Evolutionary conservation across 2,888 invertebrate species (phyloP).

Genomic region (Mongoloraphidia duomilia): DNA sequence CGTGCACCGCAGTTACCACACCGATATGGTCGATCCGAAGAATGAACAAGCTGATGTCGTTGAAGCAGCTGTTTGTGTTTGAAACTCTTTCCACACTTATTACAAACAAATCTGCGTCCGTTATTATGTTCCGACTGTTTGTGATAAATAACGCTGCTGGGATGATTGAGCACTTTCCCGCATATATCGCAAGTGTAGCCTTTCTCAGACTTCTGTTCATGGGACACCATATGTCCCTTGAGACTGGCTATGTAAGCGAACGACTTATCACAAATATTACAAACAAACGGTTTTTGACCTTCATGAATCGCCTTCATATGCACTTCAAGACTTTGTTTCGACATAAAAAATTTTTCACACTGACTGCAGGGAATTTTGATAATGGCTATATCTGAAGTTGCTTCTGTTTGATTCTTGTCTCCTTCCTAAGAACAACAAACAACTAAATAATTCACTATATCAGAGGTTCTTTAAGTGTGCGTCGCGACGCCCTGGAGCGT

Average conservation of each 20-base stretch:
- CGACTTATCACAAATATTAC: conserved; percentile 40
- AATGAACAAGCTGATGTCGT: conserved; percentile 68
- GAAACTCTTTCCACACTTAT: conserved; percentile 61
- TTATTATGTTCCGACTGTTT: conserved; percentile 54
- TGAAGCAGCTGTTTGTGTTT: conserved; percentile 57
- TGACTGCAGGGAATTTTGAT: conserved; percentile 34
- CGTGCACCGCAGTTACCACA: conserved; percentile 44
- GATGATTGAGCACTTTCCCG: conserved; percentile 53
- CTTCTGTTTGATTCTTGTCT: too few species aligned
- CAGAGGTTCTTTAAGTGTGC: too few species aligned
- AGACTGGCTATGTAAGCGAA: conserved; percentile 48
- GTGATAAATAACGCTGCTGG: conserved; percentile 61
- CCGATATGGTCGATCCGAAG: conserved; percentile 45
- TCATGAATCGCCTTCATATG: conserved; percentile 44
- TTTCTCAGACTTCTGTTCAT: conserved; percentile 31
- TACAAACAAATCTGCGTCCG: conserved; percentile 54
- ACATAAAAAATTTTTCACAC: conserved; percentile 44
- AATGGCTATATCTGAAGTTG: neutral
- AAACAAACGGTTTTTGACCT: conserved; percentile 40
- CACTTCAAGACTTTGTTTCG: conserved; percentile 42
- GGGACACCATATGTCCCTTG: conserved; percentile 39
- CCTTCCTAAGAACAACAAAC: too few species aligned
- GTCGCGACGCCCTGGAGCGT: too few species aligned
- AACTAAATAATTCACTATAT: too few species aligned
- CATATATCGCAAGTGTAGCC: conserved; percentile 51